phyloP scores from a whole-genome alignment of 1,140 invertebrate species.

The Latrodectus geometricus region DNA sequence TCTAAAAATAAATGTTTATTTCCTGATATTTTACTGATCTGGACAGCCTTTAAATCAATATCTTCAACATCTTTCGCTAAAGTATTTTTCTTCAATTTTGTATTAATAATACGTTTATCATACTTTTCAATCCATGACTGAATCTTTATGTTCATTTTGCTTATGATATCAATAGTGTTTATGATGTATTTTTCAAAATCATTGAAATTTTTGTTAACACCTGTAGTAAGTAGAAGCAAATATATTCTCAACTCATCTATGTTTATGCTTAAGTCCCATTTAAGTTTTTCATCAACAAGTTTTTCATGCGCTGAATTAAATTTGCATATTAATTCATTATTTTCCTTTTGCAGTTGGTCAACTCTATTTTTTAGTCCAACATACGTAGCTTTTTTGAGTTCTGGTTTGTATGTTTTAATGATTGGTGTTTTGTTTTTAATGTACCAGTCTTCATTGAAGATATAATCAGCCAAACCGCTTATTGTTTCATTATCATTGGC shows the following conservation, averaged over 20 bases:
- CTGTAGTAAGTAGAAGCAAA: not conserved
- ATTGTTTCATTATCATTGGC: not conserved
- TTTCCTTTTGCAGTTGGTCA: not conserved
- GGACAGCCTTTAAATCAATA: not conserved
- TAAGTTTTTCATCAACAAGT: conserved; percentile 35
- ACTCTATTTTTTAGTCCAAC: conserved; percentile 13
- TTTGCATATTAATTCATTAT: not conserved
- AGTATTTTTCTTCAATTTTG: not conserved
- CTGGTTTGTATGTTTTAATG: not conserved
- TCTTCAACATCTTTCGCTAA: not conserved
- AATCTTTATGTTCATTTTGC: too few relatives aligned
- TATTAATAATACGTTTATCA: not conserved
- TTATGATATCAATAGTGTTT: not conserved
- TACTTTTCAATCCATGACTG: not conserved
- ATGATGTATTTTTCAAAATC: not conserved
- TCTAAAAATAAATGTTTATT: not conserved
- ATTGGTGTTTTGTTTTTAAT: not conserved
- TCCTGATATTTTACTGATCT: conserved; percentile 5
- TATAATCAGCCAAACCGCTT: conserved; percentile 29
- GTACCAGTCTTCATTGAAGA: conserved; percentile 25
- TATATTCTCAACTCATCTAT: conserved; percentile 22
- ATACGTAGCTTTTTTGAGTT: not conserved
- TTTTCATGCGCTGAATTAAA: not conserved
- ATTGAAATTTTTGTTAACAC: not conserved
- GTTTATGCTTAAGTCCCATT: conserved; percentile 20